phyloP scores from a whole-genome alignment of 2,888 invertebrate species.

The Parnassius glacialis region DNA sequence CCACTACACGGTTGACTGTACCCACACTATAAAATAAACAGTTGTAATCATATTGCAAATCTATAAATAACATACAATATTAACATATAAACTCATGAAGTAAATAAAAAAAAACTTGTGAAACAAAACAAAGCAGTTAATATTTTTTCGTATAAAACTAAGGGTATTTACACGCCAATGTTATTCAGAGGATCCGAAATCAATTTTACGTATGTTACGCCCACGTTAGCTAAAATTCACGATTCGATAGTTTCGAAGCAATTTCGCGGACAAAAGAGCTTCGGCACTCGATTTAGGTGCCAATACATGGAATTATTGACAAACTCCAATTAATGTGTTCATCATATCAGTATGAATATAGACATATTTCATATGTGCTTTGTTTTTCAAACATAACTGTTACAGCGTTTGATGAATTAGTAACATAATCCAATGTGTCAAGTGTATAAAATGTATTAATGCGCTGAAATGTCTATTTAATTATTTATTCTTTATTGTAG shows the following conservation, averaged over 20 bases:
- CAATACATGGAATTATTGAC: constrained; percentile 23
- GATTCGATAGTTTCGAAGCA: constrained; percentile 26
- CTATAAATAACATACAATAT: too few species aligned
- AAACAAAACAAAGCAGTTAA: too few species aligned
- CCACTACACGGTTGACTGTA: too few species aligned
- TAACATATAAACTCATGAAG: too few species aligned
- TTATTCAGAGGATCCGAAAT: constrained; percentile 18
- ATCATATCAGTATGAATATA: constrained; percentile 6
- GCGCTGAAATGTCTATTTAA: neutral
- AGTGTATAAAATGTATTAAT: neutral
- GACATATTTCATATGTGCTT: neutral
- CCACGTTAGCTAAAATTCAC: constrained; percentile 26
- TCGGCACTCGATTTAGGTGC: constrained; percentile 23
- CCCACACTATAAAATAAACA: too few species aligned
- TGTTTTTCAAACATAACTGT: neutral
- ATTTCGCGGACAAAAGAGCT: constrained; percentile 27
- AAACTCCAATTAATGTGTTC: constrained; percentile 22
- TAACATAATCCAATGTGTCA: too few species aligned
- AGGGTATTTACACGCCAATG: constrained; percentile 10
- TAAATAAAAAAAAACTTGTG: too few species aligned
- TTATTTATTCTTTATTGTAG: too few species aligned
- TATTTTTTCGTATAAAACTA: neutral
- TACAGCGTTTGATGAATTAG: neutral
- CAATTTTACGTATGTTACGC: constrained; percentile 25
- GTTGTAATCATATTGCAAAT: too few species aligned